Evolutionary conservation across 2,113 vertebrate species (phyloP).

Genomic region (Typhlomys cinereus): DNA sequence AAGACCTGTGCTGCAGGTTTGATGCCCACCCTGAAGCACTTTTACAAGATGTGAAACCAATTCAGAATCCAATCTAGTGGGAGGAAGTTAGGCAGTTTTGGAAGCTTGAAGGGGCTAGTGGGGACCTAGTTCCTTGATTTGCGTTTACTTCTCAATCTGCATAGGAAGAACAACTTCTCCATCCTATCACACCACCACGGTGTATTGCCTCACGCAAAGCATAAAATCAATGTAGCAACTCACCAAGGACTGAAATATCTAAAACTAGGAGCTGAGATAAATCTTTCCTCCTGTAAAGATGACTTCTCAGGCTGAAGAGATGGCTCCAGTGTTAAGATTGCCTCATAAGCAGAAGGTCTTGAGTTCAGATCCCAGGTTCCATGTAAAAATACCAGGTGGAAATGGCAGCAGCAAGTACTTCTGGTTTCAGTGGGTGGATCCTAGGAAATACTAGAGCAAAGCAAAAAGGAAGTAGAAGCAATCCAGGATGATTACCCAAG

Average conservation of each 20-base stretch:
- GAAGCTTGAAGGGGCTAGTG: not conserved
- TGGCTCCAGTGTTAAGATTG: too few relatives aligned
- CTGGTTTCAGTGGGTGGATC: too few relatives aligned
- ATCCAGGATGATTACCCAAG: too few relatives aligned
- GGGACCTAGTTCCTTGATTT: not conserved
- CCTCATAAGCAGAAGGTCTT: too few relatives aligned
- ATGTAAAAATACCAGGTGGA: too few relatives aligned
- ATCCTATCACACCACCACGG: not conserved
- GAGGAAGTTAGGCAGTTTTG: not conserved
- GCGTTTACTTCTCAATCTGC: not conserved
- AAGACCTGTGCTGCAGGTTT: not conserved
- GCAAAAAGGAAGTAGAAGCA: too few relatives aligned
- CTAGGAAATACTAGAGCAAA: too few relatives aligned
- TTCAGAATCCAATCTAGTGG: too few relatives aligned
- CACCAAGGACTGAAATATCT: not conserved
- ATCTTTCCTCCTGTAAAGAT: not conserved
- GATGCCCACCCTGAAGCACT: not conserved
- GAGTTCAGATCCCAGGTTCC: too few relatives aligned
- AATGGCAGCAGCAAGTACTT: too few relatives aligned
- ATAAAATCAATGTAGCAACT: not conserved
- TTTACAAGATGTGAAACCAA: not conserved
- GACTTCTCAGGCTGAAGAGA: too few relatives aligned
- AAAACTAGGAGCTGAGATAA: not conserved
- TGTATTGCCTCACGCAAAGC: too few relatives aligned
- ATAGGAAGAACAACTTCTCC: not conserved